A percentile compares a stretch with the other conserved stretches of the same genome.
These are phyloP conservation scores for Ascidia mentula DNA, from an alignment of 23 tunicate species.

Conservation along the genomic window DNA sequence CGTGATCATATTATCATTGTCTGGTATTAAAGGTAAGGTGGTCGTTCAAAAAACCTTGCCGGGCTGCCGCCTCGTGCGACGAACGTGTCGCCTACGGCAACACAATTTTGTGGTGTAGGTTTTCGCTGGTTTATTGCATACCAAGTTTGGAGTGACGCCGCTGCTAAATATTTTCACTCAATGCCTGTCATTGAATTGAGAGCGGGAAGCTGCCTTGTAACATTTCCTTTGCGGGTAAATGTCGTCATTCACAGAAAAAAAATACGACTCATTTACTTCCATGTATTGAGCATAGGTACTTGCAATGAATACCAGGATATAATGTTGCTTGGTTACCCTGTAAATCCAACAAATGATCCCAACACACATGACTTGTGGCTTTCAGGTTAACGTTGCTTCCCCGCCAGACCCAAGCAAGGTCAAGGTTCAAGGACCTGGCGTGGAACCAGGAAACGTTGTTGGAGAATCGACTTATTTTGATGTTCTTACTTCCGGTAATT, in stretches of 20 bases:
- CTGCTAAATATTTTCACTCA: not conserved
- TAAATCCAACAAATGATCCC: not conserved
- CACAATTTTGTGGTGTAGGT: constrained; percentile 1
- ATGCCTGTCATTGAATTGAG: not conserved
- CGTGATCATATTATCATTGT: no score
- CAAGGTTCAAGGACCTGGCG: constrained; percentile 87
- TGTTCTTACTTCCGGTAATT: constrained; percentile 81
- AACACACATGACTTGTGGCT: not conserved
- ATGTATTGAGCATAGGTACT: not conserved
- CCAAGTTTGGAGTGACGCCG: not conserved
- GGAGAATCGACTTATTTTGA: constrained; percentile 88
- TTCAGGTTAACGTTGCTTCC: constrained; percentile 77
- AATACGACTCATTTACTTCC: not conserved
- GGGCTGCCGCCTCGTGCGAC: no score
- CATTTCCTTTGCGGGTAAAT: not conserved
- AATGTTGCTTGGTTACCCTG: not conserved
- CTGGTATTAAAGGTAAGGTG: no score
- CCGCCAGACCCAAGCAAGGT: constrained; percentile 97
- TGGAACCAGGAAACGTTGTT: constrained; percentile 90
- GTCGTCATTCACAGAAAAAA: not conserved
- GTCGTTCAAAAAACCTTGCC: no score
- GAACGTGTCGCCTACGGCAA: constrained; percentile 3
- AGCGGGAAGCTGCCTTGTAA: not conserved
- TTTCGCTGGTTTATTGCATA: not conserved
- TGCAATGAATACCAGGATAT: not conserved